These are phyloP conservation scores for Eira barbara DNA, from an alignment of 2,113 vertebrate species.

Conservation along the genomic window DNA sequence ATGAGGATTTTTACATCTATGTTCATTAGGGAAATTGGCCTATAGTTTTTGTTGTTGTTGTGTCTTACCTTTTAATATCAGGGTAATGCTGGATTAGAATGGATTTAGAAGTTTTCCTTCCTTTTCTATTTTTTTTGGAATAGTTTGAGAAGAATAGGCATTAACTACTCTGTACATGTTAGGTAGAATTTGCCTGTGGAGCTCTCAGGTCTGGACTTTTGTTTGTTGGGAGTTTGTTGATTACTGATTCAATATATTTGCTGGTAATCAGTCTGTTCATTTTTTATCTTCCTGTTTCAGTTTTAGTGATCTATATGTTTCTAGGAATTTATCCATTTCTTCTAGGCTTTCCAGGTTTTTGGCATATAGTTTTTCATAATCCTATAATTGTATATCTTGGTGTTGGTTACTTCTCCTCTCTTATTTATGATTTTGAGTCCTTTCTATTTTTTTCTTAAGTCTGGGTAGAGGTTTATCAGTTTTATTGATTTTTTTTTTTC, in stretches of 20 bases:
- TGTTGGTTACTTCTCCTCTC: not conserved
- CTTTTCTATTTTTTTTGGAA: not conserved
- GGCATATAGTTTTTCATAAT: not conserved
- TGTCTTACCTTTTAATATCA: not conserved
- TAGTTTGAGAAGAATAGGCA: not conserved
- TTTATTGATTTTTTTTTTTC: not conserved
- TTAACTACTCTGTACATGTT: not conserved
- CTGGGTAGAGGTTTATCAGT: not conserved
- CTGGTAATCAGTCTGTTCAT: not conserved
- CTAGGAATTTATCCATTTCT: not conserved
- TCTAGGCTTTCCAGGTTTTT: not conserved
- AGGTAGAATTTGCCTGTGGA: not conserved
- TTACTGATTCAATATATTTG: not conserved
- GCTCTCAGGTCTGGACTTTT: not conserved
- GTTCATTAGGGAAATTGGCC: not conserved
- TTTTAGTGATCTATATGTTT: not conserved
- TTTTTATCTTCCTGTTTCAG: not conserved
- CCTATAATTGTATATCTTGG: not conserved
- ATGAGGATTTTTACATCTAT: not conserved
- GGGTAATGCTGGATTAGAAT: not conserved
- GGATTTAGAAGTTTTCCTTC: not conserved
- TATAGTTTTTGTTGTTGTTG: not conserved
- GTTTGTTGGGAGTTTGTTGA: not conserved
- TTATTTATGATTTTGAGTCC: not conserved
- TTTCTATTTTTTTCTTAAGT: not conserved